phyloP scores from a whole-genome alignment of 1,140 invertebrate genomes.

The Triops cancriformis region DNA sequence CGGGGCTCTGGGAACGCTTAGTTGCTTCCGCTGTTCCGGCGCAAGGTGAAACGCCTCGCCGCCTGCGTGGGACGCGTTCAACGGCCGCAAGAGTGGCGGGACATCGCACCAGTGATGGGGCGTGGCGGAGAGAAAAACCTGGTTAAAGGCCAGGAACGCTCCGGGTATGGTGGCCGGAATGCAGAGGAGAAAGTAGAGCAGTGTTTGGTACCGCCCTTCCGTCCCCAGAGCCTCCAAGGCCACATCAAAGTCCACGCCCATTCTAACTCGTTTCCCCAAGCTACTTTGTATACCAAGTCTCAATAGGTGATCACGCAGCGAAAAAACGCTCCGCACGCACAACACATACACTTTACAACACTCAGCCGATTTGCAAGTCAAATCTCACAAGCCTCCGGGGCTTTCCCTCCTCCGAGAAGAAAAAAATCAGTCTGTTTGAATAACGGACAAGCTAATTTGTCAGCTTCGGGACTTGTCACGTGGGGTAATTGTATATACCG shows the following conservation, averaged over 20 bases:
- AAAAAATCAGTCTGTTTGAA: too few relatives aligned
- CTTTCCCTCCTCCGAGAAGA: too few relatives aligned
- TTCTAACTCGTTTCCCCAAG: neutral
- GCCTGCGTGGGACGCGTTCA: conserved; percentile 29
- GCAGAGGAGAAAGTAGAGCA: conserved; percentile 58
- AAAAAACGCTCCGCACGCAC: too few relatives aligned
- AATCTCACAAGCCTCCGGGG: too few relatives aligned
- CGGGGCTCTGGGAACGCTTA: conserved; percentile 29
- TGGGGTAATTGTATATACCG: too few relatives aligned
- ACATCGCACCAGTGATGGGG: conserved; percentile 71
- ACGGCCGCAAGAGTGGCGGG: conserved; percentile 46
- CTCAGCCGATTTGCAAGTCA: too few relatives aligned
- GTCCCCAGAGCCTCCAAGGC: conserved; percentile 55
- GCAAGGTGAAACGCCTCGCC: conserved; percentile 26
- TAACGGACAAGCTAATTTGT: too few relatives aligned
- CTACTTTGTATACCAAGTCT: neutral
- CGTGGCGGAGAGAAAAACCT: conserved; percentile 70
- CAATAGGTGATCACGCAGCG: too few relatives aligned
- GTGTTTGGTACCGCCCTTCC: conserved; percentile 57
- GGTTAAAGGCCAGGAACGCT: conserved; percentile 58
- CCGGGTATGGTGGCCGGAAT: conserved; percentile 56
- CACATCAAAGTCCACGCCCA: conserved; percentile 53
- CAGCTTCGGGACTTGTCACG: too few relatives aligned
- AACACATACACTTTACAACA: too few relatives aligned
- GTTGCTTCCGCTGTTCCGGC: conserved; percentile 18